Percentiles rank a stretch among this genome's conserved stretches.
These are phyloP conservation scores for Diorhabda carinulata DNA, from an alignment of 1,140 invertebrate genomes.

Conservation along the genomic window DNA sequence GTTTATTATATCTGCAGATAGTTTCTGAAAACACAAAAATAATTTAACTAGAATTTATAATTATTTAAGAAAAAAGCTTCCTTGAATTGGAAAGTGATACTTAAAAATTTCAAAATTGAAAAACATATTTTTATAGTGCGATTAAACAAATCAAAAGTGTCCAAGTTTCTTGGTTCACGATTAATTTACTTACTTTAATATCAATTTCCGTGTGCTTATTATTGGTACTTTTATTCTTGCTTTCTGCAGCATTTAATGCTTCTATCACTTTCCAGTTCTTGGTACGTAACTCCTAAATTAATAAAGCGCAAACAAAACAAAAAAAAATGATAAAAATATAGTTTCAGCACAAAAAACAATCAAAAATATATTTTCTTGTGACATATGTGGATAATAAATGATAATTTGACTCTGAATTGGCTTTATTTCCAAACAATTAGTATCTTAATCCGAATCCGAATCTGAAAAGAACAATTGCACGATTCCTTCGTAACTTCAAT, in stretches of 20 bases:
- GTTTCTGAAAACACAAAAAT: constrained; percentile 24
- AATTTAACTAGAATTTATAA: neutral
- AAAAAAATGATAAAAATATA: constrained; percentile 12
- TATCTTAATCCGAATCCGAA: too few species aligned
- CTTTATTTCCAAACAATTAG: too few species aligned
- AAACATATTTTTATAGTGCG: too few species aligned
- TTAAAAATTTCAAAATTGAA: constrained; percentile 10
- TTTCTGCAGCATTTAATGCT: constrained; percentile 67
- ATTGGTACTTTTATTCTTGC: constrained; percentile 28
- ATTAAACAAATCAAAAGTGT: neutral
- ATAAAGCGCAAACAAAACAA: constrained; percentile 19
- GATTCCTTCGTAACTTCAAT: too few species aligned
- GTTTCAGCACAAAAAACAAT: neutral
- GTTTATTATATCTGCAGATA: constrained; percentile 48
- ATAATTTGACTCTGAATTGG: too few species aligned
- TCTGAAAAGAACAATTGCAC: too few species aligned
- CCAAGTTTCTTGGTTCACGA: neutral
- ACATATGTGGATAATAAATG: too few species aligned
- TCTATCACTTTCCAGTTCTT: constrained; percentile 88
- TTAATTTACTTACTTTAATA: constrained; percentile 32
- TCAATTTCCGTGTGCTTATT: constrained; percentile 22
- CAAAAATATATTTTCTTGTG: too few species aligned
- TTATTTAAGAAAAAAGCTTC: neutral
- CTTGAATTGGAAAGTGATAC: constrained; percentile 39
- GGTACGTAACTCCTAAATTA: constrained; percentile 69